Base-by-base conservation (phyloP, 2,797 vertebrate species). In the Meriones psammophilus region DNA sequence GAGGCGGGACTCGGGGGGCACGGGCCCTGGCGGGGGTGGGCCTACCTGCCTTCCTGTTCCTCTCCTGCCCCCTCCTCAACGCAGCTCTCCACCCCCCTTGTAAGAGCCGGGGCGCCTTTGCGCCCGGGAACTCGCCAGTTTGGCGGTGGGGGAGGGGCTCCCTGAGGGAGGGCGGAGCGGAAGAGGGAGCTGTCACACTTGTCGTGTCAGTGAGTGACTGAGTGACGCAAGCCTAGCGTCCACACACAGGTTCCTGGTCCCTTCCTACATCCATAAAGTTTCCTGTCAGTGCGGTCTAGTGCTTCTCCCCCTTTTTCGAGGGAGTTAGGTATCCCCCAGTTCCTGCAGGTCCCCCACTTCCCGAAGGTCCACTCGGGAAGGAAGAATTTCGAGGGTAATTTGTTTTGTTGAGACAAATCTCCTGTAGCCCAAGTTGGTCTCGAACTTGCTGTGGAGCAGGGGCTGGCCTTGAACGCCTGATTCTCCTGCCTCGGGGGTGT, bases 1-100 rank as follows among this genome's bases (percentile, higher is more conserved):
- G 94, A 86, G 97, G 97, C 69, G 71, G 92, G 30, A 39, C 62
- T 58, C 6, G 76, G 91, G 86, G 96, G 97, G 97, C 97, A 94
- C 0, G 3, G 91, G 94, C 89, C 64, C 8, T 20, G 46, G 74
- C 62, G 90, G 96, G 86, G 97, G 96, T 17, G 97, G 94, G 86
- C 93, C 64, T 36, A 14, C 89, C 76, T 24, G 94, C 92, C 93
- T 96, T 96, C 96, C 97, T 74, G 93, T 64, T 86, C 74, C 86
- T 3, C 66, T 92, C 89, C 87, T 87, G 58, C 68, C 64, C 81
- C 73, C 81, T 39, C 79, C n/a, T 24, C 94, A 85, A 60, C 46
- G 42, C 87, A 1, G 89, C 87, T 81, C 68, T 80, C 79, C 89
- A 0, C 77, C 46, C n/a, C 83, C 83, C 56, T 62, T 17, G 36